Base-by-base conservation (phyloP, 1,140 invertebrate genomes). In the Camponotus pennsylvanicus region DNA sequence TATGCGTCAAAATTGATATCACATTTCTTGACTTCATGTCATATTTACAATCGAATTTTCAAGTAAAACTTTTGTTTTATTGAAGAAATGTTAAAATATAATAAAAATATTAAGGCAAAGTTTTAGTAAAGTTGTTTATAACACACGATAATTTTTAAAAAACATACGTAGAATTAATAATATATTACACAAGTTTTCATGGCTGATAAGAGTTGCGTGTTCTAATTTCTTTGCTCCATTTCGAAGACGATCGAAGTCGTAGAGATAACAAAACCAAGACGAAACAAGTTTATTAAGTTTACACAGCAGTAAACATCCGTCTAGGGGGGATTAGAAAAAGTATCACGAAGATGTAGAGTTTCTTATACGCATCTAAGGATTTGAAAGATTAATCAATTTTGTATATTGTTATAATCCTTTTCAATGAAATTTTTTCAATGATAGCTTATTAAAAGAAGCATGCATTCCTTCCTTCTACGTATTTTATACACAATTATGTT, bases 211-310 rank as follows among this genome's bases (percentile, higher is more conserved):
- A 71, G 15, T 9, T 15, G 32, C 7, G 9, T 15, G 3, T 9
- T 71, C 21, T 57, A 37, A 70, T 59, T 71, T 57, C 49, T 73
- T n/a, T 57, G 15, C 21, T 6, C 63, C 61, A 5, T 59, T 59
- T 21, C 73, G 69, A 88, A 49, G 18, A 70, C 69, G 77, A 83
- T 89, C 85, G 67, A 89, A 83, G 49, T 75, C 55, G 5, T 75
- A 59, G 32, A 63, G 52, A 61, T 67, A 67, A 79, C 45, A 52
- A 69, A 63, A 70, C 21, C 32, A n/a, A 55, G 13, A 52, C 71
- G 63, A 67, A 76, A 63, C 45, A 75, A 59, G 77, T 89, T 88
- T 90, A 92, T 93, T 92, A 89, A 89, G 89, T 93, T 92, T 92
- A 70, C 90, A 27, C 59, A 89, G 88, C 86, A 86, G 86, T 92